Evolutionary conservation across 1,140 invertebrate species (phyloP).

Genomic region (Heterodera schachtii): DNA sequence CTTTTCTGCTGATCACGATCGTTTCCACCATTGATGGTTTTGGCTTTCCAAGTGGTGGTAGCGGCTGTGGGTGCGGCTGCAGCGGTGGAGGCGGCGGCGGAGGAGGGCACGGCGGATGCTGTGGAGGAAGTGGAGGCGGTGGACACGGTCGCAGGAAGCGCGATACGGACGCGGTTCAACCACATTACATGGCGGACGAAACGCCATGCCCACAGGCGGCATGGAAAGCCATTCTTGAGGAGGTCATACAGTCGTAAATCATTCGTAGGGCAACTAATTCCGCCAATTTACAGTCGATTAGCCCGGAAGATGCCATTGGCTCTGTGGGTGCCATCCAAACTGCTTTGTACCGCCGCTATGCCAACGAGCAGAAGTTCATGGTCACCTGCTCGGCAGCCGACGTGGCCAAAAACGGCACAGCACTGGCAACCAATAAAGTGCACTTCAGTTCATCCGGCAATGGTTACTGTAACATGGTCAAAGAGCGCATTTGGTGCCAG

Average conservation of each 20-base stretch:
- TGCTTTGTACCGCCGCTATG: conserved; percentile 16
- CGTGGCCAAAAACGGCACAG: background rate
- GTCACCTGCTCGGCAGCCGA: conserved; percentile 7
- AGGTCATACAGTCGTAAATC: conserved; percentile 1
- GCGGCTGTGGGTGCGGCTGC: conserved; percentile 6
- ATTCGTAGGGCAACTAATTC: too few relatives aligned
- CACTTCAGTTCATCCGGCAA: conserved; percentile 30
- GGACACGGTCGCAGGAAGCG: conserved; percentile 23
- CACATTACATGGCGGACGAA: conserved; percentile 19
- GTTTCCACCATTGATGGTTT: background rate
- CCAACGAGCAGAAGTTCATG: conserved; percentile 20
- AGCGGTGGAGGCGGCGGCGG: background rate
- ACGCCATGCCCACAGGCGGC: conserved; percentile 32
- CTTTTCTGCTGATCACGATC: conserved; percentile 2
- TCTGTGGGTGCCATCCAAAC: conserved; percentile 18
- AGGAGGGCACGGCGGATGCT: background rate
- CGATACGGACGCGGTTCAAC: conserved; percentile 20
- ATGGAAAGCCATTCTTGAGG: conserved; percentile 26
- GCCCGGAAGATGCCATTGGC: background rate
- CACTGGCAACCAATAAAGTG: background rate
- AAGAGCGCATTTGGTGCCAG: conserved; percentile 27
- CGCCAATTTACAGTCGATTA: background rate
- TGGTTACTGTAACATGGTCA: conserved; percentile 27
- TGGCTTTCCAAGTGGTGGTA: conserved; percentile 6
- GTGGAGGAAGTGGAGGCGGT: conserved; percentile 14